A percentile compares a stretch with the other conserved stretches of the same genome.
These are phyloP conservation scores for Aphelenchoides bicaudatus DNA, from an alignment of 2,888 invertebrate genomes.

Conservation along the genomic window DNA sequence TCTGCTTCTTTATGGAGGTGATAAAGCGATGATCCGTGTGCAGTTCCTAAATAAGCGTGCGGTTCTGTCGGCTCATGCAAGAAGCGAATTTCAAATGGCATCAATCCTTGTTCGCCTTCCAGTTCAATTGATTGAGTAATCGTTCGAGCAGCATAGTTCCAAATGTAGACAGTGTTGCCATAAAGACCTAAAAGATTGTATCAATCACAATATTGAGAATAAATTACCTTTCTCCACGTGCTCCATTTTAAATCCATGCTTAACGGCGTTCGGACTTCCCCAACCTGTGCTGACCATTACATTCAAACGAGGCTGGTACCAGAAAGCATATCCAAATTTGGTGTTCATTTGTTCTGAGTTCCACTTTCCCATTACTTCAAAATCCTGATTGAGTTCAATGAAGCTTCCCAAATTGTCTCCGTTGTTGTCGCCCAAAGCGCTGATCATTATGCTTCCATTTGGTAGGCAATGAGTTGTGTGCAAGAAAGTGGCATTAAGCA, in stretches of 20 bases:
- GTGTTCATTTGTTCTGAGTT: slow-evolving; percentile 34
- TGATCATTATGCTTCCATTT: slow-evolving; percentile 88
- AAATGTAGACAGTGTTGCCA: slow-evolving; percentile 79
- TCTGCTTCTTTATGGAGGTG: slow-evolving; percentile 66
- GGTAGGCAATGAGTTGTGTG: slow-evolving; percentile 90
- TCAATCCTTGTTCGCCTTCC: slow-evolving; percentile 73
- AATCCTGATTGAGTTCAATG: slow-evolving; percentile 77
- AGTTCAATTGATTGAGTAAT: slow-evolving; percentile 80
- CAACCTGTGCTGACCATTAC: slow-evolving; percentile 86
- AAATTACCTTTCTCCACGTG: slow-evolving; percentile 62
- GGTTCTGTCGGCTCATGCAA: slow-evolving; percentile 81
- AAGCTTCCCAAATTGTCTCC: slow-evolving; percentile 77
- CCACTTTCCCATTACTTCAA: slow-evolving; percentile 69
- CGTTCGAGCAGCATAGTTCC: slow-evolving; percentile 79
- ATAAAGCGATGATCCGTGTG: slow-evolving; percentile 75
- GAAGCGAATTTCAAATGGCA: slow-evolving; percentile 85
- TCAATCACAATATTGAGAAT: background rate
- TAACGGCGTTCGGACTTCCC: slow-evolving; percentile 81
- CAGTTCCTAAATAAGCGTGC: slow-evolving; percentile 85
- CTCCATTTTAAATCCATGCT: slow-evolving; percentile 67
- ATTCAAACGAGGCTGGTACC: slow-evolving; percentile 73
- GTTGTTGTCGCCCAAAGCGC: slow-evolving; percentile 82
- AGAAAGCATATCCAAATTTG: slow-evolving; percentile 65
- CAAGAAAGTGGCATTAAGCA: slow-evolving; percentile 75
- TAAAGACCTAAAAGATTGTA: slow-evolving; percentile 69